A percentile compares a stretch with the other conserved stretches of the same genome.
Evolutionary conservation across 2,797 vertebrate species (phyloP).

Genomic region (Bryconaethiops microstoma): DNA sequence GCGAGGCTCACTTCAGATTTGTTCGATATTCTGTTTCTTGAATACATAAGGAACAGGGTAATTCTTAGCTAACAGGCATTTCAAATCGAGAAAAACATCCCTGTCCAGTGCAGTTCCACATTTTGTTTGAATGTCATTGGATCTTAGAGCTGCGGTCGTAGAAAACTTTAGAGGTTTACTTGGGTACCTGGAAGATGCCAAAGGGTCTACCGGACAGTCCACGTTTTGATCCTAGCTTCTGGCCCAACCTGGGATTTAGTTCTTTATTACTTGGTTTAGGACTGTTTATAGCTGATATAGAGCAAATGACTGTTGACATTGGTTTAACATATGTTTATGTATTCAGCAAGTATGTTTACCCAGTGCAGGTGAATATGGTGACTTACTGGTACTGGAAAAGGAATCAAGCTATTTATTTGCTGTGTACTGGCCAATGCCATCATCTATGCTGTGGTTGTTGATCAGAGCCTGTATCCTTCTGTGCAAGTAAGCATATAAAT

Average conservation of each 20-base stretch:
- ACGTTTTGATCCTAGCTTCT: neutral
- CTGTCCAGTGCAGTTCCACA: neutral
- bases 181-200: neutral
- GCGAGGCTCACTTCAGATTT: neutral
- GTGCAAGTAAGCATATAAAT: constrained; percentile 35
- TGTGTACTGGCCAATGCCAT: neutral
- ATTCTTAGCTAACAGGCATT: neutral
- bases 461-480: constrained; percentile 12
- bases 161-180: neutral
- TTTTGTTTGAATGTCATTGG: neutral
- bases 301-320: neutral
- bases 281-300: neutral
- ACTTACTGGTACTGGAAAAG: neutral
- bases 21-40: neutral
- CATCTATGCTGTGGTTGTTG: neutral
- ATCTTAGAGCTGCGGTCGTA: neutral
- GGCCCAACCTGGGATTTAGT: neutral
- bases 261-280: neutral
- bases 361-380: too few relatives aligned
- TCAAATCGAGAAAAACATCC: neutral
- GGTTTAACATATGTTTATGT: too few relatives aligned
- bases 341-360: too few relatives aligned
- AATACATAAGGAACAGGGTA: neutral
- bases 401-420: neutral
- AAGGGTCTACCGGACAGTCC: neutral